phyloP scores from a whole-genome alignment of 2,888 invertebrate species.

The Hydraecia micacea region DNA sequence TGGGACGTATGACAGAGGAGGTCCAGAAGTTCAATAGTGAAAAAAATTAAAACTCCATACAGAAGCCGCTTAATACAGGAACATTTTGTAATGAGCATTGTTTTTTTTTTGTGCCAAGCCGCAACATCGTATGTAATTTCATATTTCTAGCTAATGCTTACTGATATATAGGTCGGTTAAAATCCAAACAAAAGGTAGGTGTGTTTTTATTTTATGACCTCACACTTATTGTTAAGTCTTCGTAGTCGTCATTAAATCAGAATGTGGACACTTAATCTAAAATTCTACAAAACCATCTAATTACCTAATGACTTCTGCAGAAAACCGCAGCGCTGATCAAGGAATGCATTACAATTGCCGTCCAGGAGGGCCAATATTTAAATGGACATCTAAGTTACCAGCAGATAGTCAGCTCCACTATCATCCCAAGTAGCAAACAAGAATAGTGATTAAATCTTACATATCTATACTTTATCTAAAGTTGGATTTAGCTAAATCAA shows the following conservation, averaged over 20 bases:
- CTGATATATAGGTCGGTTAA: background rate
- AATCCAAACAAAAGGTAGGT: background rate
- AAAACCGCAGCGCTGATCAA: background rate
- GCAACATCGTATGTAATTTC: background rate
- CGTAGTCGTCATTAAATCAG: background rate
- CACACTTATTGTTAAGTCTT: background rate
- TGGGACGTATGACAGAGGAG: slow-evolving; percentile 6
- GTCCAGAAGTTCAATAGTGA: slow-evolving; percentile 21
- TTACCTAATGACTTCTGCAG: slow-evolving; percentile 5
- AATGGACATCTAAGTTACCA: background rate
- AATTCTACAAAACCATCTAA: slow-evolving; percentile 16
- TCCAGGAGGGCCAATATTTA: background rate
- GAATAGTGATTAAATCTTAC: too few relatives aligned
- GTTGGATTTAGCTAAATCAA: too few relatives aligned
- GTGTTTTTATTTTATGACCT: background rate
- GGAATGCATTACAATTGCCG: slow-evolving; percentile 13
- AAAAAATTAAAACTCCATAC: background rate
- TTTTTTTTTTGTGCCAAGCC: background rate
- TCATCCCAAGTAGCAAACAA: too few relatives aligned
- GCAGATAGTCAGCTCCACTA: background rate
- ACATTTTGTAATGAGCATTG: background rate
- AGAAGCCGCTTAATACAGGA: background rate
- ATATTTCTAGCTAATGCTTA: background rate
- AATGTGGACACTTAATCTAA: background rate
- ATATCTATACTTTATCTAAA: too few relatives aligned